Evolutionary conservation across 2,888 invertebrate species (phyloP).

Genomic region (Cyrtodaria siliqua): DNA sequence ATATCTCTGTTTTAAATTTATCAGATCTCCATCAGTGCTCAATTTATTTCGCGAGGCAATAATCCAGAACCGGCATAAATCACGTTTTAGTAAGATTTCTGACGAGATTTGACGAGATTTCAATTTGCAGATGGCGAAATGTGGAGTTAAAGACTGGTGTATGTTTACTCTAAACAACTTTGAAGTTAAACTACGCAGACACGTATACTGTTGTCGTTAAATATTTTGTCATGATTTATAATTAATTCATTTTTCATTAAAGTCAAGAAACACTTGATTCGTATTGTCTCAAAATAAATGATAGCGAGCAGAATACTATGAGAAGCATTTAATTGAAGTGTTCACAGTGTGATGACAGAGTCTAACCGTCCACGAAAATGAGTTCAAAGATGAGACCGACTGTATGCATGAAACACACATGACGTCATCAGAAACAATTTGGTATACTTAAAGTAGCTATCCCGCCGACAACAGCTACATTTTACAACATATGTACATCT

Average conservation of each 20-base stretch:
- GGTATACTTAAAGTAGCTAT: too few relatives aligned
- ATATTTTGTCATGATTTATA: slow-evolving; percentile 44
- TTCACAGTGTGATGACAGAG: too few relatives aligned
- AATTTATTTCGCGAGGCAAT: slow-evolving; percentile 46
- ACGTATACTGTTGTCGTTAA: slow-evolving; percentile 35
- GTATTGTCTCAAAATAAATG: too few relatives aligned
- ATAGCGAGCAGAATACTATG: too few relatives aligned
- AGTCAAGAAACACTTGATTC: too few relatives aligned
- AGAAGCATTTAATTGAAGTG: too few relatives aligned
- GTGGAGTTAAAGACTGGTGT: slow-evolving; percentile 43
- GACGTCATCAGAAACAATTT: too few relatives aligned
- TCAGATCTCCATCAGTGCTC: slow-evolving; percentile 48
- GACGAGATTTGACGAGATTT: slow-evolving; percentile 50
- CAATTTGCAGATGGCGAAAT: slow-evolving; percentile 33
- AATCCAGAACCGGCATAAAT: slow-evolving; percentile 59
- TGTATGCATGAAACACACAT: too few relatives aligned
- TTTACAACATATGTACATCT: too few relatives aligned
- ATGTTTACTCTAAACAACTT: slow-evolving; percentile 49
- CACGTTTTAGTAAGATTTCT: slow-evolving; percentile 57
- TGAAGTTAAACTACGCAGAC: slow-evolving; percentile 29
- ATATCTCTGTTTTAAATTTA: slow-evolving; percentile 27
- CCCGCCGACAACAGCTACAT: too few relatives aligned
- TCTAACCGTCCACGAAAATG: too few relatives aligned
- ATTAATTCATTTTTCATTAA: slow-evolving; percentile 8
- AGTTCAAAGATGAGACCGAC: too few relatives aligned